Evolutionary conservation across 37 sponge, comb jelly and placozoan genomes (phyloP), one percentile per base, ranked within the genome.

Genomic region (Halisarca cf. caerulea): DNA sequence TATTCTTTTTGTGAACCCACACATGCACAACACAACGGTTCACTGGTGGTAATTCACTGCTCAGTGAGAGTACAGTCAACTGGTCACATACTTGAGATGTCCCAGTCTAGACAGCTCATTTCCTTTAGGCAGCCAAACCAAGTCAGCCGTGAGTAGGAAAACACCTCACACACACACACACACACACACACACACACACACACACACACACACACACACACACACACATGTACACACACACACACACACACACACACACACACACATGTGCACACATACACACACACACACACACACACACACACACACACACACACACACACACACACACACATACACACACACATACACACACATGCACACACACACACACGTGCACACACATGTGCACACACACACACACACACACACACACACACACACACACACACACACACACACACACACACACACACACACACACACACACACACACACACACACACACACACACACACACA

Each of bases 401-500:
- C 78, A 77, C 78, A 77, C 78, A 77, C 78, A 77, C 78, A 77
- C 47, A 37, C 54, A 51, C 78, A 77, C 78, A 77, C 25, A n/a
- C 78, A 77, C 78, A 51, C 81, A 57, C 81, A 57, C 81, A 57
- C 59, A 24, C 81, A 57, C 81, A 57, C 81, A 80, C 81, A 54
- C 81, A 80, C 33, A 80, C 60, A 58, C 81, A 80, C 81, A 80
- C 60, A 58, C 81, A 80, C 81, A 58, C 53, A 53, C 81, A 80
- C 81, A 80, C 81, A 80, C 81, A 80, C 81, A 80, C 81, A 80
- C 81, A 80, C 81, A 80, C 81, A 80, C 81, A 80, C 81, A 80
- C 81, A 80, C 59, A 54, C 81, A 80, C 81, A 80, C 81, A 80
- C 81, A 80, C 81, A 80, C 81, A 80, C 81, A 80, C 81, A 58